phyloP scores from a whole-genome alignment of 2,113 vertebrate species.

The Brienomyrus brachyistius region DNA sequence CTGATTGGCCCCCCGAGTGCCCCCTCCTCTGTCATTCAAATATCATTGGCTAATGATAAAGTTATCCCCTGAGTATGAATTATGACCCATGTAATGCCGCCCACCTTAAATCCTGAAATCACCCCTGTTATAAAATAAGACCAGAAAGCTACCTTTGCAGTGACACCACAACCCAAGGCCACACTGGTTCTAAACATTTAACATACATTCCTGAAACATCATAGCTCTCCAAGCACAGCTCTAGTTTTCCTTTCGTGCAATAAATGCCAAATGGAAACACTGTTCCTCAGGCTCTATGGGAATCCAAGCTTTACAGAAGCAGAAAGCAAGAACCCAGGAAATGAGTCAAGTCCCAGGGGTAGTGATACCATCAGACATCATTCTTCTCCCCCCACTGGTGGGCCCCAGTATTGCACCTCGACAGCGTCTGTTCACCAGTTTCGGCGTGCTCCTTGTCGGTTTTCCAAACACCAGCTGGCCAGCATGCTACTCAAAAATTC shows the following conservation, averaged over 20 bases:
- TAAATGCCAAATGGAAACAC: constrained; percentile 36
- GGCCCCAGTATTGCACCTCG: not conserved
- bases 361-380: not conserved
- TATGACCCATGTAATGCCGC: not conserved
- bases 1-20: not conserved
- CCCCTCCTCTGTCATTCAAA: not conserved
- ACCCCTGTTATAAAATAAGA: constrained; percentile 22
- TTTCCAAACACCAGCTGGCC: not conserved
- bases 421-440: not conserved
- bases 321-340: not conserved
- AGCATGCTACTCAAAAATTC: not conserved
- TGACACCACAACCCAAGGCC: constrained; percentile 33
- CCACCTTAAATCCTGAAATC: not conserved
- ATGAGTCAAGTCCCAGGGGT: not conserved
- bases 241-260: not conserved
- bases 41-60: not conserved
- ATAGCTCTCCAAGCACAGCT: constrained; percentile 6
- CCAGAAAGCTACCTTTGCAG: constrained; percentile 26
- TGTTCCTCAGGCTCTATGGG: not conserved
- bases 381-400: not conserved
- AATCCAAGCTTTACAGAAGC: not conserved
- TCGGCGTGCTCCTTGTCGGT: not conserved
- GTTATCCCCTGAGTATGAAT: not conserved
- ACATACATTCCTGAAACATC: constrained; percentile 31
- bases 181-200: constrained; percentile 34